A percentile compares a stretch with the other conserved stretches of the same genome.
Evolutionary conservation across 2,113 vertebrate species (phyloP).

Genomic region (Balaeniceps rex): DNA sequence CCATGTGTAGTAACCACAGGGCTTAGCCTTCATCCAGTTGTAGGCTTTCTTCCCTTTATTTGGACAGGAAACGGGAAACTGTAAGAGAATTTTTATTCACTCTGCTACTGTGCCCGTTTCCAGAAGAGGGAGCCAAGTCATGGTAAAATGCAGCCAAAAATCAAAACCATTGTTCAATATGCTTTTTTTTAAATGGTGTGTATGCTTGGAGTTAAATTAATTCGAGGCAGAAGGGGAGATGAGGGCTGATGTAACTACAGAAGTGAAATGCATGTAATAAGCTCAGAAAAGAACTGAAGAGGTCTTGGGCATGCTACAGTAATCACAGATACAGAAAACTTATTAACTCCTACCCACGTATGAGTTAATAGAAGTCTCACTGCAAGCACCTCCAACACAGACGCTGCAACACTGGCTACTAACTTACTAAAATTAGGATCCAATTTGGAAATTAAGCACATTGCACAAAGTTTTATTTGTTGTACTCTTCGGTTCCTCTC

Average conservation of each 20-base stretch:
- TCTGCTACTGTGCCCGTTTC: not conserved
- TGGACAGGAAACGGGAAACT: not conserved
- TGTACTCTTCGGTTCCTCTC: not conserved
- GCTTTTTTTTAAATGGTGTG: not conserved
- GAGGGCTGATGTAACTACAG: not conserved
- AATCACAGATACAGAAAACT: not conserved
- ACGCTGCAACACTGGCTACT: not conserved
- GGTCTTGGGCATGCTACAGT: not conserved
- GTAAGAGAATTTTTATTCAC: not conserved
- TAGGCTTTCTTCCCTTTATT: not conserved
- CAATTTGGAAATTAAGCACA: not conserved
- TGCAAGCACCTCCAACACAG: not conserved
- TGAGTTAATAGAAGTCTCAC: no score
- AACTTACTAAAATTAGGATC: not conserved
- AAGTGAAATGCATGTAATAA: not conserved
- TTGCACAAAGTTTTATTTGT: not conserved
- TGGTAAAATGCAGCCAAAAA: not conserved
- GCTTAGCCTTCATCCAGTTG: not conserved
- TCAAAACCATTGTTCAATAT: not conserved
- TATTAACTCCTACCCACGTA: rapidly evolving
- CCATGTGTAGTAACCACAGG: not conserved
- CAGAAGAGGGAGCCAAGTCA: constrained; percentile 53
- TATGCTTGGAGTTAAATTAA: not conserved
- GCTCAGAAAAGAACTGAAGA: not conserved
- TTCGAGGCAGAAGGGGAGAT: not conserved